Evolutionary conservation across 2,797 vertebrate genomes (phyloP), one percentile per base, ranked within the genome.

Genomic region (Spizella passerina): DNA sequence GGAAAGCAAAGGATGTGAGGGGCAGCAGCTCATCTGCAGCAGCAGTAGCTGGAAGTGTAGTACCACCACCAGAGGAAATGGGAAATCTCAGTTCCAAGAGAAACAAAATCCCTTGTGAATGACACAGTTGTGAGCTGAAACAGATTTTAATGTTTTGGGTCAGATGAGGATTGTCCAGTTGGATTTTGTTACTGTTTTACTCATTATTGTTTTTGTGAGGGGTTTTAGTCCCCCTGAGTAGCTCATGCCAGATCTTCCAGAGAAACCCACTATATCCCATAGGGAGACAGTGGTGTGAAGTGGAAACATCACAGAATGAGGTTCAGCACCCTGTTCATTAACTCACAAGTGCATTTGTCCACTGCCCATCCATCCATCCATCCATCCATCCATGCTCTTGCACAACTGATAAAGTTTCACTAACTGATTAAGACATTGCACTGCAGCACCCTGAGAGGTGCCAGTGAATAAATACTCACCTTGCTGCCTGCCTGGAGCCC

Each of bases 1-100:
- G 46, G 24, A 72, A 7, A 34, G 2, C 6, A 9, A 2, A 0
- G 30, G 19, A 4, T 0, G 1, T 12, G 39, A 39, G 23, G 4
- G 29, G 27, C 38, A 69, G 78, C 29, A 39, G 63, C 29, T 75
- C 41, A 1, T 16, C 44, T 18, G 14, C 21, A 57, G 53, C 41
- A 20, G 36, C 50, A 38, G n/a, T 50, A 41, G 6, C 38, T 56
- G 53, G 10, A 23, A 14, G 24, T 27, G 70, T 4, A 63, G 43
- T 6, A 7, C 34, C 29, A 30, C 4, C 22, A 14, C 5, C 2
- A 6, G 26, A 77, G 32, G 32, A 29, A 73, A 43, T 23, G 10
- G 29, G 56, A n/a, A 70, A 61, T 53, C 12, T 53, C 30, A 53
- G 20, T 53, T 53, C 19, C 29, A n/a, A 53, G 19, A 7, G 50